A percentile compares a stretch with the other conserved stretches of the same genome.
Conservation (phyloP, 37 sponge, comb jelly and placozoan species). For the Theonella swinhoei region DNA sequence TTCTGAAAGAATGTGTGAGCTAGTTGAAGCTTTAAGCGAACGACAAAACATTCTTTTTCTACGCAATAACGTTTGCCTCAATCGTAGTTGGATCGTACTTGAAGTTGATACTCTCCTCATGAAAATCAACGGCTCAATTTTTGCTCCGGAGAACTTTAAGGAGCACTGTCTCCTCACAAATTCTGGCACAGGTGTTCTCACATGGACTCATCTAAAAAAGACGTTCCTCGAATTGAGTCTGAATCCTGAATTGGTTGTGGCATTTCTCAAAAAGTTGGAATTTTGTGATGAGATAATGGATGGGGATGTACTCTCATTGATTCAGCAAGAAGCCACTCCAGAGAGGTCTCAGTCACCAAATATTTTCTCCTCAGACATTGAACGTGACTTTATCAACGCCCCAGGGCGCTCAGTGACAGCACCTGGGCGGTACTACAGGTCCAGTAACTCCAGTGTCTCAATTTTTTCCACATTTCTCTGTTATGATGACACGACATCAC, state of each 20-base stretch:
- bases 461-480: background rate
- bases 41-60: slow-evolving; percentile 42
- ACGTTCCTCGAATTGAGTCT: slow-evolving; percentile 17
- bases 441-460: background rate
- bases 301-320: slow-evolving; percentile 18
- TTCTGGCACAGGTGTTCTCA: slow-evolving; percentile 23
- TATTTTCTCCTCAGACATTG: too few relatives aligned
- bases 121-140: slow-evolving; percentile 35
- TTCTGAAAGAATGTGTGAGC: slow-evolving; percentile 24
- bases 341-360: background rate
- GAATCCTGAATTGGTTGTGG: slow-evolving; percentile 21
- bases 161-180: background rate
- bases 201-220: slow-evolving; percentile 8
- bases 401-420: background rate
- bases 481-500: background rate
- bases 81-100: slow-evolving; percentile 47
- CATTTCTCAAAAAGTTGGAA: slow-evolving; percentile 39
- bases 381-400: background rate
- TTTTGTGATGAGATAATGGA: slow-evolving; percentile 42
- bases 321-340: background rate
- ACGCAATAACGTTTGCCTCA: background rate
- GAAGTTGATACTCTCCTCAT: slow-evolving; percentile 35
- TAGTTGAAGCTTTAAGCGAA: slow-evolving; percentile 28
- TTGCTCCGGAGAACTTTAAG: slow-evolving; percentile 30
- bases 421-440: background rate